Conservation (phyloP, 2,797 vertebrate genomes). For the Odontamblyopus rebecca region DNA sequence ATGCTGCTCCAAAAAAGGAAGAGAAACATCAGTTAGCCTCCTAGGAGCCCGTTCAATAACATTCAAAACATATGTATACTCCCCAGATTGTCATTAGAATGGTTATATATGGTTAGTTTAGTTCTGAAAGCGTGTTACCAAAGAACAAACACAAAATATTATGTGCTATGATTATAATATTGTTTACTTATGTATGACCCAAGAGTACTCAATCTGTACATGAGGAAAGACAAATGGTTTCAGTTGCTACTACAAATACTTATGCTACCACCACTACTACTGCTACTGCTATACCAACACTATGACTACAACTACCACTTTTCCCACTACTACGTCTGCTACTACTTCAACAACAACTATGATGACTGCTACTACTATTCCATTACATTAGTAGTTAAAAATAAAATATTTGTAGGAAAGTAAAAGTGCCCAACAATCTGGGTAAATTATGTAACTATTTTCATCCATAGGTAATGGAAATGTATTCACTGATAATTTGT, state of each 20-base stretch:
- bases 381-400: background rate
- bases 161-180: constrained; percentile 24
- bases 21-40: constrained; percentile 54
- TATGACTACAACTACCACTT: background rate
- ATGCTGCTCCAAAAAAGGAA: constrained; percentile 74
- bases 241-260: background rate
- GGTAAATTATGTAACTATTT: background rate
- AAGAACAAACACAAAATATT: constrained; percentile 8
- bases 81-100: constrained; percentile 6
- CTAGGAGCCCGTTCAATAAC: background rate
- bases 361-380: background rate
- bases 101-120: background rate
- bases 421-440: background rate
- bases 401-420: background rate
- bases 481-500: constrained; percentile 24
- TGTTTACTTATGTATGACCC: constrained; percentile 1
- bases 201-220: background rate
- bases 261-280: background rate
- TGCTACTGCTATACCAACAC: background rate
- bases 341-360: background rate
- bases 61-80: constrained; percentile 22
- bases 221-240: background rate
- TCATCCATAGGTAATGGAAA: background rate
- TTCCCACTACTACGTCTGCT: background rate
- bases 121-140: background rate